A percentile compares a stretch with the other conserved stretches of the same genome.
Evolutionary conservation across 2,113 vertebrate genomes (phyloP).

Genomic region (Phylloscopus trochilus): DNA sequence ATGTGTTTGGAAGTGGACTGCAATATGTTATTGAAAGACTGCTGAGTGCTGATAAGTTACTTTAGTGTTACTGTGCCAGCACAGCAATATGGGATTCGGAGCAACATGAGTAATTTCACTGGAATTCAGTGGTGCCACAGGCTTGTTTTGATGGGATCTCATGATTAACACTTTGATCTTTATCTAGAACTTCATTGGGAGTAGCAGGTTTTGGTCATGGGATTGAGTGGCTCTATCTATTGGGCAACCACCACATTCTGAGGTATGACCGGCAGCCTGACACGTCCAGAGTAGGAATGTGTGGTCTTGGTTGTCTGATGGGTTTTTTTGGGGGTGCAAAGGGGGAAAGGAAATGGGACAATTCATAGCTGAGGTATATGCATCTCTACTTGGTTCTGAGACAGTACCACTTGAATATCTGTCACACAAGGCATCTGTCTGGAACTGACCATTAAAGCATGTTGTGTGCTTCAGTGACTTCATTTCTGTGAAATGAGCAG

Average conservation of each 20-base stretch:
- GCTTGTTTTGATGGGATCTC: background rate
- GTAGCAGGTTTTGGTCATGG: background rate
- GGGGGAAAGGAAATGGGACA: background rate
- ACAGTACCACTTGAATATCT: background rate
- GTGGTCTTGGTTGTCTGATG: background rate
- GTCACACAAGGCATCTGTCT: background rate
- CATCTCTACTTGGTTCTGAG: background rate
- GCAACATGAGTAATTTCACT: background rate
- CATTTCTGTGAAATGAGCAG: background rate
- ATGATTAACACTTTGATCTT: constrained; percentile 10
- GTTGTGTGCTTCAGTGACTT: background rate
- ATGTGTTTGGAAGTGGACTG: background rate
- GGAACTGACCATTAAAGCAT: background rate
- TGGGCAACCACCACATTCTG: fast-evolving
- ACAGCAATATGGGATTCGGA: background rate
- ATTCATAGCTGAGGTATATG: background rate
- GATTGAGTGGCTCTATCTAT: background rate
- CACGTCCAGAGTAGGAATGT: background rate
- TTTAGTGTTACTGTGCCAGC: background rate
- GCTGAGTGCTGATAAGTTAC: background rate
- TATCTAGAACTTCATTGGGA: background rate
- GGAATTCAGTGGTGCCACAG: background rate
- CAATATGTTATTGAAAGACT: background rate
- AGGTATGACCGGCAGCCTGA: background rate
- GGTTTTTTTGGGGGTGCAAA: background rate